A percentile compares a stretch with the other conserved stretches of the same genome.
These are phyloP conservation scores for Tricholauxania praeusta DNA, from an alignment of 2,888 invertebrate genomes.

Conservation along the genomic window DNA sequence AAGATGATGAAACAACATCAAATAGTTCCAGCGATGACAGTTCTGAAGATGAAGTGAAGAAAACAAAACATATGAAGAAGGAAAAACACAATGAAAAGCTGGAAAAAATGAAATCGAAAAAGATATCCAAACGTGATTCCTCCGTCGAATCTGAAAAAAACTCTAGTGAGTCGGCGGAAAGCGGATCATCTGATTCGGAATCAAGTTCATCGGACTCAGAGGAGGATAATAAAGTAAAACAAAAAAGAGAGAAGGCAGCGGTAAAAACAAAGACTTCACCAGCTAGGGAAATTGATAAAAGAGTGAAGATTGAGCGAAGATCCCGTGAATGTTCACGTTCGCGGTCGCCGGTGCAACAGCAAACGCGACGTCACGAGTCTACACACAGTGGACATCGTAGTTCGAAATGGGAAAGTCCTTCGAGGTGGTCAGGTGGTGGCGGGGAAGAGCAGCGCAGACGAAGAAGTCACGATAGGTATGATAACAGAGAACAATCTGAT, in stretches of 20 bases:
- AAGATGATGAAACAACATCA: conserved; percentile 36
- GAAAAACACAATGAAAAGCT: conserved; percentile 35
- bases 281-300: neutral
- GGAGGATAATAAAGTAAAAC: conserved; percentile 26
- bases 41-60: conserved; percentile 38
- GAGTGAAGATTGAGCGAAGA: neutral
- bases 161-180: conserved; percentile 15
- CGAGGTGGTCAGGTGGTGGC: conserved; percentile 31
- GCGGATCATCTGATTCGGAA: conserved; percentile 4
- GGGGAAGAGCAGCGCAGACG: conserved; percentile 39
- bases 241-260: conserved; percentile 16
- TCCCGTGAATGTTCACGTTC: conserved; percentile 37
- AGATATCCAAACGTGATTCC: neutral
- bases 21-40: conserved; percentile 36
- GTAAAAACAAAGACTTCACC: neutral
- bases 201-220: conserved; percentile 20
- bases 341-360: conserved; percentile 40
- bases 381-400: conserved; percentile 4
- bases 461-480: neutral
- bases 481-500: neutral
- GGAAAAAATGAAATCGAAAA: conserved; percentile 24
- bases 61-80: conserved; percentile 32
- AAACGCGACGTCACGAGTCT: neutral
- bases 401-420: conserved; percentile 36
- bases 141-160: conserved; percentile 28